Percentiles rank a stretch among this genome's conserved stretches.
Conservation (phyloP, 2,113 vertebrate species). For the Paracanthobrama guichenoti region DNA sequence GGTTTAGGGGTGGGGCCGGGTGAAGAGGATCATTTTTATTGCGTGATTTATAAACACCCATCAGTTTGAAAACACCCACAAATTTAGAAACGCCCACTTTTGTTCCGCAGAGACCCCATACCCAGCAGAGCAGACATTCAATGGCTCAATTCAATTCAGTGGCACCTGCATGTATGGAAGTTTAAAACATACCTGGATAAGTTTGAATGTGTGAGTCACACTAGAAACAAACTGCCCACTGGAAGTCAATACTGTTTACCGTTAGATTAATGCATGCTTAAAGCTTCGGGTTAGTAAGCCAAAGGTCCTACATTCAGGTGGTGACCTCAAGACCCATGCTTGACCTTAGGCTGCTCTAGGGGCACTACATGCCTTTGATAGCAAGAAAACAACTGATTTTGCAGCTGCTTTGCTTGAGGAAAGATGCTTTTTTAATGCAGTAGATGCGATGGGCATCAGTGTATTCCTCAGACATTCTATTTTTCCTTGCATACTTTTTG, state of each 20-base stretch:
- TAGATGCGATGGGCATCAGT: background rate
- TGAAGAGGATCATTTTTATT: too few species aligned
- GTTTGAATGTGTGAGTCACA: background rate
- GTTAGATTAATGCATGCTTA: background rate
- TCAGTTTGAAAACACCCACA: too few species aligned
- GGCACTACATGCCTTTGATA: background rate
- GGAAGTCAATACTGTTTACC: background rate
- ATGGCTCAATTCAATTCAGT: too few species aligned
- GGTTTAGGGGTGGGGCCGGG: too few species aligned
- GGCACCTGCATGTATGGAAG: background rate
- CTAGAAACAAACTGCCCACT: background rate
- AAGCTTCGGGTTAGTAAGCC: background rate
- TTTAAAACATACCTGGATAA: background rate
- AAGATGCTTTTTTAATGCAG: background rate
- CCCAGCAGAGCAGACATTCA: too few species aligned
- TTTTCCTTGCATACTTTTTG: background rate
- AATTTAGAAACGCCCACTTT: too few species aligned
- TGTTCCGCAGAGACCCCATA: too few species aligned
- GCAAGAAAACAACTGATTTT: background rate
- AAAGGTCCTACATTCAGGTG: background rate
- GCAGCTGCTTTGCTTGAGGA: background rate
- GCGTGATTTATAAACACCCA: too few species aligned
- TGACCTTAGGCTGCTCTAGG: background rate
- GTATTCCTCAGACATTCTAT: background rate
- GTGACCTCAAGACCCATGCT: background rate